Evolutionary conservation across 92 coral and sea anemone genomes (phyloP), one percentile per base, ranked within the genome.

Genomic region (Phymanthus crucifer): DNA sequence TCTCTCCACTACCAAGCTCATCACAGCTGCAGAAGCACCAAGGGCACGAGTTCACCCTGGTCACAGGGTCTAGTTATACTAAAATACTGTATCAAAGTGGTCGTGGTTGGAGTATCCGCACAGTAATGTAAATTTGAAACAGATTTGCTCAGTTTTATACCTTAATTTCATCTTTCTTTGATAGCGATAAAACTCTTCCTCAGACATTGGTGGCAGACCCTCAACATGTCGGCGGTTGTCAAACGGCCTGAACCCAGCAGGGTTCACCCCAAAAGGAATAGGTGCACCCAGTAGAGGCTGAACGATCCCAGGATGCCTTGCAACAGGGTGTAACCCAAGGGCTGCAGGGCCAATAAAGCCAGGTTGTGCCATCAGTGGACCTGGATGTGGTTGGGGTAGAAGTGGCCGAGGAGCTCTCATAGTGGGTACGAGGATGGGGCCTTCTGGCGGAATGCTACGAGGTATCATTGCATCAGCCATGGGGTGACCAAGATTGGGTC

Each of bases 181-280:
- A 50, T 83, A 70, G n/a, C 87, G 76, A 64, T 61, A 73, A 73
- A 95, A 95, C 81, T 93, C 99, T 57, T 91, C 91, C 40, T 95
- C 97, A 32, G 88, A 74, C 91, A 95, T 90, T 45, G 94, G 97
- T 12, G 93, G 93, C 23, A 87, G 86, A 68, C 81, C 66, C 23
- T 75, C 85, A 9, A 38, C 69, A 69, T 82, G 83, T 38, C 56
- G 64, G 24, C 78, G 91, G 16, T 80, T 86, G 43, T 85, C 78
- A 48, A 80, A 86, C 31, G 74, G 66, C 27, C 74, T 88, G 27
- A 86, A 78, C 36, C 83, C 85, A 32, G 81, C 65, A 66, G 61
- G 78, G 7, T 74, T 69, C 40, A 83, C 66, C 10, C 48, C 87
- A 74, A 78, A 88, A 19, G 93, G 88, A 11, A 85, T 52, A 11